phyloP scores from a whole-genome alignment of 1,140 invertebrate genomes.

The Lamellibrachia luymesi region DNA sequence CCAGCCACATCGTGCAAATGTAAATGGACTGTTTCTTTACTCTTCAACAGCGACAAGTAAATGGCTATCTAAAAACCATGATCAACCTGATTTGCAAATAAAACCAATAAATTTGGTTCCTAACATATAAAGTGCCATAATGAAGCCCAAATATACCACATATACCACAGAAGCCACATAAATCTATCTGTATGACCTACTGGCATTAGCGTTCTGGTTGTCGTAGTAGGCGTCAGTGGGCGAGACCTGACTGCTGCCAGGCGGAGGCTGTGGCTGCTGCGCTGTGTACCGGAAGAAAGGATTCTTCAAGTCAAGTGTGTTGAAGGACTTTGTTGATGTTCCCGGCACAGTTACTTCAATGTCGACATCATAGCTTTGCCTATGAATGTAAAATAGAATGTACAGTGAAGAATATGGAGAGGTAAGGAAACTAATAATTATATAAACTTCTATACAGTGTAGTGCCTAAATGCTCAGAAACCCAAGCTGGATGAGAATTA shows the following conservation, averaged over 20 bases:
- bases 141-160: background rate
- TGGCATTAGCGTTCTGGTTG: conserved; percentile 9
- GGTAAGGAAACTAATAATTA: background rate
- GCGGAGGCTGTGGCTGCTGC: conserved; percentile 27
- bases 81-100: too few relatives aligned
- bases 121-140: background rate
- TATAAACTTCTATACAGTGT: background rate
- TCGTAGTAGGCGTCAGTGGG: conserved; percentile 28
- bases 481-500: too few relatives aligned
- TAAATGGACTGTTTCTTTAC: too few relatives aligned
- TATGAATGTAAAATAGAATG: conserved; percentile 45
- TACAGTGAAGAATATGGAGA: background rate
- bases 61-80: too few relatives aligned
- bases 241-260: conserved; percentile 27
- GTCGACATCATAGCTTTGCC: conserved; percentile 98
- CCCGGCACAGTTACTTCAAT: conserved; percentile 91
- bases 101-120: too few relatives aligned
- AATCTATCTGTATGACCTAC: background rate
- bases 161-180: too few relatives aligned
- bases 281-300: conserved; percentile 80
- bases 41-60: too few relatives aligned
- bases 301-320: conserved; percentile 96
- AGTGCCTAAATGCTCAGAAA: too few relatives aligned
- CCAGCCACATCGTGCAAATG: too few relatives aligned
- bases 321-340: conserved; percentile 68